These are phyloP conservation scores for Notodonta ziczac DNA, from an alignment of 2,888 invertebrate species.

Conservation along the genomic window DNA sequence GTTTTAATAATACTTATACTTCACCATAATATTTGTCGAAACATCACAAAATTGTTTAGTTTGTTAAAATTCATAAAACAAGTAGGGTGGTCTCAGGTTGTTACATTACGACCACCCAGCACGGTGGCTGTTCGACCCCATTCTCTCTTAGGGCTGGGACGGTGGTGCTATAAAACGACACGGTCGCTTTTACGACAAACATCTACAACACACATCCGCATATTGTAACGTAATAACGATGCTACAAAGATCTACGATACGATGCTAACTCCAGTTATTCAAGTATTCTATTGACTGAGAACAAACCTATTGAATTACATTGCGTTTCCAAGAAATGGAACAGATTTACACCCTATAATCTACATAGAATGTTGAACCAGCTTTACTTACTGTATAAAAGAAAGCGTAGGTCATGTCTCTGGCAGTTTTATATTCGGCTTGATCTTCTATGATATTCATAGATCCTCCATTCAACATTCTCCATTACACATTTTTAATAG, in stretches of 20 bases:
- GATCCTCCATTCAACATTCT: not conserved
- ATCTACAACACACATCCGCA: slow-evolving; percentile 58
- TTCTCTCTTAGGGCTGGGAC: slow-evolving; percentile 48
- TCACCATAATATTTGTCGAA: slow-evolving; percentile 36
- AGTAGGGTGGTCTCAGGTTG: slow-evolving; percentile 62
- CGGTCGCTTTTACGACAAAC: slow-evolving; percentile 69
- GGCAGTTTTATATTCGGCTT: not conserved
- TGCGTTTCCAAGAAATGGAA: slow-evolving; percentile 35
- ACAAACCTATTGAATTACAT: slow-evolving; percentile 47
- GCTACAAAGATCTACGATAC: slow-evolving; percentile 62
- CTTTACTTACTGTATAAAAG: not conserved
- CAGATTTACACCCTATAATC: slow-evolving; percentile 5
- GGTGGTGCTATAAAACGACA: slow-evolving; percentile 64
- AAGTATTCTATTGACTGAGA: slow-evolving; percentile 54
- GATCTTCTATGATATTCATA: not conserved
- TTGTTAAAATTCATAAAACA: slow-evolving; percentile 66
- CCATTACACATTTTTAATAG: too few relatives aligned
- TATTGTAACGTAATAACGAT: slow-evolving; percentile 57
- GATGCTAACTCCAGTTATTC: slow-evolving; percentile 62
- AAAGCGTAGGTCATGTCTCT: not conserved
- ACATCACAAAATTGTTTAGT: slow-evolving; percentile 45
- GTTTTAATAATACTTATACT: not conserved
- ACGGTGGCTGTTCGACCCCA: slow-evolving; percentile 53
- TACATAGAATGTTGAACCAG: not conserved
- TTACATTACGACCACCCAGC: slow-evolving; percentile 63